Evolutionary conservation across 2,113 vertebrate genomes (phyloP), one percentile per base, ranked within the genome.

Genomic region (Nipponia nippon): DNA sequence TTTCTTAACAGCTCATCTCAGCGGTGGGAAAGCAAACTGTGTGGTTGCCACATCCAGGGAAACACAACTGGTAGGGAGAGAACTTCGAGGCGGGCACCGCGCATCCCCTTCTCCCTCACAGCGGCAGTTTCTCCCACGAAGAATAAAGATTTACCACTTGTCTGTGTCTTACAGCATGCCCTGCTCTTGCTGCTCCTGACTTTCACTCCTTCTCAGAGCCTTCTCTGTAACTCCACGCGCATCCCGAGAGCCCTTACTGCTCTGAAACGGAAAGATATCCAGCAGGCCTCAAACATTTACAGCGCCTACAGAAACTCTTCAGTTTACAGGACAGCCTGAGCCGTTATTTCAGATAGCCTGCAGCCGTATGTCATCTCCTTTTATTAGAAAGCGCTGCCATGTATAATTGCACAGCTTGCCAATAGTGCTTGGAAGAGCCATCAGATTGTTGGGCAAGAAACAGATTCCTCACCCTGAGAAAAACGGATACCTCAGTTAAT

Each of bases 191-290:
- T 81, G 40, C 77, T 84, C 12, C 0, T 27, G 6, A 40, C 40
- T 65, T 66, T 26, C 17, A 46, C 8, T 85, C 22, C 52, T n/a
- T 36, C 58, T 52, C 44, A 27, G 40, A 76, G 32, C 26, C 25
- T 36, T 22, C 53, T 63, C 66, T 49, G 14, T 7, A 67, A 52
- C 29, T 67, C 46, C 29, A 29, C 0, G 0, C 29, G 30, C 36
- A 72, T 18, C 20, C 58, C 0, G 0, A 72, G 20, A 44, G 38
- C 26, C 0, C 0, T 32, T 36, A 13, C 5, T 73, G 13, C 59
- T 77, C 50, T 32, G 59, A 44, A 90, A 82, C 10, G 66, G 8
- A 63, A 25, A 40, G 53, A 61, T 29, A 69, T 32, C 50, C 50
- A 50, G 16, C n/a, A 78, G 61, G 47, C 38, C 22, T 79, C 8